Conservation (phyloP, 2,113 vertebrate genomes). For the Tyto alba region DNA sequence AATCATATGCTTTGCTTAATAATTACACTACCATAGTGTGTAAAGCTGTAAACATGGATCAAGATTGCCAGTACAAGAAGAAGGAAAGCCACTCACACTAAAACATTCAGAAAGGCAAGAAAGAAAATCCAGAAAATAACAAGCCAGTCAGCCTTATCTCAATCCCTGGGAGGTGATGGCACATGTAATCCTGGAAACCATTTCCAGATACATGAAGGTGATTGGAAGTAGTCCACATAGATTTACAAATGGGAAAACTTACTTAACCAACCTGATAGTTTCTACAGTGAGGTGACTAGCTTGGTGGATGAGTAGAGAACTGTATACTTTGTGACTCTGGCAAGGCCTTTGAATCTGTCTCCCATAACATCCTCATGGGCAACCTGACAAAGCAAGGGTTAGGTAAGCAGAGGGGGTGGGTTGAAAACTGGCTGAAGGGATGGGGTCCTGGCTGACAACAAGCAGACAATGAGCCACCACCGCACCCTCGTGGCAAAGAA, state of each 20-base stretch:
- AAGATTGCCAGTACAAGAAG: background rate
- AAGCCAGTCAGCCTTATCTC: background rate
- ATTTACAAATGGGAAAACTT: background rate
- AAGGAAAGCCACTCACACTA: background rate
- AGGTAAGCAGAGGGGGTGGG: background rate
- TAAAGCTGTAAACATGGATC: background rate
- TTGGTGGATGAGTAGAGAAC: background rate
- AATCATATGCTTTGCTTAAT: background rate
- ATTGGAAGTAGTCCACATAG: background rate
- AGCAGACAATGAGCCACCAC: background rate
- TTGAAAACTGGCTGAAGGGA: background rate
- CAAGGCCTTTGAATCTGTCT: background rate
- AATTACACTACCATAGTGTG: background rate
- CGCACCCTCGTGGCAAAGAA: background rate
- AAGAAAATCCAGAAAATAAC: background rate
- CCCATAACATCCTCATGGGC: background rate
- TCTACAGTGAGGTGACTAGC: background rate
- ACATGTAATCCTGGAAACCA: background rate
- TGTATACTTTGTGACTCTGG: background rate
- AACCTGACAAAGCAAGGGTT: background rate
- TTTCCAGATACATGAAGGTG: background rate
- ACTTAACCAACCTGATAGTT: background rate
- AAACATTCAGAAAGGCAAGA: background rate
- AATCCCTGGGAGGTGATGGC: background rate
- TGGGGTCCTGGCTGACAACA: background rate